A percentile compares a stretch with the other conserved stretches of the same genome.
These are phyloP conservation scores for Trematocara unimaculatum DNA, from an alignment of 2,113 vertebrate species.

Conservation along the genomic window DNA sequence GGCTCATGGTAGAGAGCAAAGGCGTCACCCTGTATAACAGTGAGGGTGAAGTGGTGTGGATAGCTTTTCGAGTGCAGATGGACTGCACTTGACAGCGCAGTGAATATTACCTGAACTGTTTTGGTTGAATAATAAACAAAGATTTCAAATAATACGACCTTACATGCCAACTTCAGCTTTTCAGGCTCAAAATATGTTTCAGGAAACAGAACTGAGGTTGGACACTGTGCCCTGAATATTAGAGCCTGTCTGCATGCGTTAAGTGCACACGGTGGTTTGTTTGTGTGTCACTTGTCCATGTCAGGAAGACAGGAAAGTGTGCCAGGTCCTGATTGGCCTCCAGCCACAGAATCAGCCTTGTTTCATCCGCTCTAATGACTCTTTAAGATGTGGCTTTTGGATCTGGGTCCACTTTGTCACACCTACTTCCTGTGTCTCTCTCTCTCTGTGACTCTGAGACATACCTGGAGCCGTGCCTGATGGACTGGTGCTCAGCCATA, in stretches of 20 bases:
- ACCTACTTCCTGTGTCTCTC: neutral
- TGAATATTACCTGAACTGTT: neutral
- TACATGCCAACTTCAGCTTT: neutral
- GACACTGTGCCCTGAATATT: neutral
- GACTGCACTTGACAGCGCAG: neutral
- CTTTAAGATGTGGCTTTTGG: slow-evolving; percentile 33
- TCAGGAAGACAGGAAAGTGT: slow-evolving; percentile 10
- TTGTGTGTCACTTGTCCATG: neutral
- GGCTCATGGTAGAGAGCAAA: neutral
- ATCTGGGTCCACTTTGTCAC: slow-evolving; percentile 5
- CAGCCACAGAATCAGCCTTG: slow-evolving; percentile 27
- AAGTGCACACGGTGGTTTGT: neutral
- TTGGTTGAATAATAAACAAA: neutral
- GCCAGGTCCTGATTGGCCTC: slow-evolving; percentile 34
- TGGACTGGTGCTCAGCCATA: neutral
- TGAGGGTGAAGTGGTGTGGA: accelerated
- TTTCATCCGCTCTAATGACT: slow-evolving; percentile 53
- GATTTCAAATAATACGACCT: neutral
- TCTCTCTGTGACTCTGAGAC: neutral
- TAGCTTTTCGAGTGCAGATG: accelerated
- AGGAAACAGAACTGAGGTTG: neutral
- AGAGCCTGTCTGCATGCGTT: neutral
- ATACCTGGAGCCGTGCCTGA: slow-evolving; percentile 27
- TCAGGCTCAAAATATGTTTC: neutral
- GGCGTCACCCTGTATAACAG: neutral